Base-by-base conservation (phyloP, 1,140 invertebrate species). In the Drosophila sp. region DNA sequence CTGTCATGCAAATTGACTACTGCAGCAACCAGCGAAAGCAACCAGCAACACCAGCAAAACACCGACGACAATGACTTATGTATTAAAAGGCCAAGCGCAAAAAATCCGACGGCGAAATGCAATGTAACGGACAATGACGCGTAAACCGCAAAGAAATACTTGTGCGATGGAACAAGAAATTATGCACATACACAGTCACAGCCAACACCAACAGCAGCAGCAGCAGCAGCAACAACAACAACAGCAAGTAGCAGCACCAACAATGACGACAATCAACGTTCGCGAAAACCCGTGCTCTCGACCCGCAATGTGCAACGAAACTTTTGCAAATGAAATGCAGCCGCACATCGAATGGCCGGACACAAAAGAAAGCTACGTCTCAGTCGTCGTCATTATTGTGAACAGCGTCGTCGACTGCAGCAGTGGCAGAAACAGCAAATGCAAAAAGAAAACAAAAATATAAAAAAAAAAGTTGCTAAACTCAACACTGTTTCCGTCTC, bases 261-360 rank as follows among this genome's bases (percentile, higher is more conserved):
- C 35, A 44, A 47, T 63, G 66, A 60, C 70, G 70, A 64, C 66
- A 74, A 65, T 55, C 67, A 72, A 55, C 71, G 32, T 64, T 55
- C 44, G 38, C 35, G 67, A 71, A 17, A 17, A 29, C 54, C 38
- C 44, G 23, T 50, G 30, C 35, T 47, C 68, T 27, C 70, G 77
- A 72, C 68, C 84, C 84, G 84, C 77, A 72, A 77, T 66, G 77
- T 84, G 80, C 80, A 89, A 89, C 83, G 79, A 71, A 58, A 76
- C 84, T 80, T 87, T 83, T 56, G 73, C 77, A 77, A 89, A 89
- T 89, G 85, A 89, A 78, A 70, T 87, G 84, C 84, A 85, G 58
- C 62, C 50, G 40, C 38, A 71, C 79, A 76, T 62, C 78, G 71
- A 57, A 50, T 17, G 40, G 63, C 47, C 61, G 66, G 66, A 76